Evolutionary conservation across 1,140 invertebrate species (phyloP), one percentile per base, ranked within the genome.

Genomic region (Lithobius niger): DNA sequence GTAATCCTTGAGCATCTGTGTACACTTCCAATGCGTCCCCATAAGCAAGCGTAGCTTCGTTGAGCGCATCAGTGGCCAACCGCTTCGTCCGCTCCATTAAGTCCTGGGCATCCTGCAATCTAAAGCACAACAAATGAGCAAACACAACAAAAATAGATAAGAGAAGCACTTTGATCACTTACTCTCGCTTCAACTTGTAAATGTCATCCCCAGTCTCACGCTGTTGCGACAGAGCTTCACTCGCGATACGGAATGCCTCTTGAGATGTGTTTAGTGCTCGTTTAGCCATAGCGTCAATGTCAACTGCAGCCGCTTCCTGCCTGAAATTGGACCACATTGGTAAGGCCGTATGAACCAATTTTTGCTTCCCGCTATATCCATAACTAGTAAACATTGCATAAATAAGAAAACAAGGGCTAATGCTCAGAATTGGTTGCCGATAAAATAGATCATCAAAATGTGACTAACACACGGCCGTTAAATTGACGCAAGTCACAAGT

Each of bases 231-330:
- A 89, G 78, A 1, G 87, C 81, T 61, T 86, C 83, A 62, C 84
- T 85, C 0, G 86, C 87, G 28, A 91, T 69, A 60, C 83, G 77
- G 55, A 86, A 82, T 0, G 90, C 91, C 62, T 82, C 78, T 10
- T 77, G 72, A 0, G 91, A 92, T 3, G 82, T 86, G 63, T 91
- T 88, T 47, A 82, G 77, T 0, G 90, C 89, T 60, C 83, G 81
- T 57, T 85, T 80, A 1, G 87, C 86, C 47, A 85, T 76, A 26
- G 77, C 74, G 59, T 81, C 77, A 56, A 95, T 87, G 57, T 81
- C 80, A 40, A 81, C 78, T 0, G 88, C 88, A 62, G 90, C 81
- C 2, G 82, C 78, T 47, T 76, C 76, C 65, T 82, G 80, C 44
- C 79, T 81, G 62, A 52, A 67, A 64, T 58, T 54, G 61, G 59